These are phyloP conservation scores for Macrotus californicus DNA, from an alignment of 2,113 vertebrate species.

Conservation along the genomic window DNA sequence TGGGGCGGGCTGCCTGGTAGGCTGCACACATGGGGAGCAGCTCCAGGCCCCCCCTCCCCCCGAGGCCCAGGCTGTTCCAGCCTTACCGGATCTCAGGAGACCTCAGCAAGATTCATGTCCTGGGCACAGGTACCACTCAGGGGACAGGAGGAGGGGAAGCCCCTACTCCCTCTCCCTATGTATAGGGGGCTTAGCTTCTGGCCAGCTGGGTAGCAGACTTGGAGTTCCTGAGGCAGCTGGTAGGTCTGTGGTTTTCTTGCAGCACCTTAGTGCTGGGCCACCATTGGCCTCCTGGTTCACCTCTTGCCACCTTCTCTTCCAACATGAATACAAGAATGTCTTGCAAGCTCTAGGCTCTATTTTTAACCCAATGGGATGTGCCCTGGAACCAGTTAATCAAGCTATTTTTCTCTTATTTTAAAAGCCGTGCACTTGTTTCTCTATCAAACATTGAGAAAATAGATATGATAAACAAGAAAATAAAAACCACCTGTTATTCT, in stretches of 20 bases:
- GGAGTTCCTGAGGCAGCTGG: background rate
- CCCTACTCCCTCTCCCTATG: background rate
- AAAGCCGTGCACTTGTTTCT: background rate
- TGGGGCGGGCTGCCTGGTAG: background rate
- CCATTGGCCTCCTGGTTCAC: background rate
- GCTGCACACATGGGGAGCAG: no score
- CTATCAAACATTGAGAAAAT: background rate
- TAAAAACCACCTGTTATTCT: background rate
- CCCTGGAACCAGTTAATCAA: background rate
- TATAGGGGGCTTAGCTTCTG: background rate
- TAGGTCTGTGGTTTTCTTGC: background rate
- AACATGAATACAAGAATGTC: accelerated
- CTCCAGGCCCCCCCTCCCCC: background rate
- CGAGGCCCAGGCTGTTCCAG: background rate
- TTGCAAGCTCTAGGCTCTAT: background rate
- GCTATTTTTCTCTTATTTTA: background rate
- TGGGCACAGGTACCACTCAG: background rate
- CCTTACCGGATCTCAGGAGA: background rate
- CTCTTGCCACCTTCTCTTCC: background rate
- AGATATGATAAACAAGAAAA: background rate
- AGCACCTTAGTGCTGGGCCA: background rate
- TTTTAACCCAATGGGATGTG: background rate
- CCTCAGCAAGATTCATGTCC: accelerated
- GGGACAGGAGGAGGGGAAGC: background rate
- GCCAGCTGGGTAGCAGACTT: background rate